Evolutionary conservation across 2,797 vertebrate species (phyloP).

Genomic region (Enteromius paludinosus): DNA sequence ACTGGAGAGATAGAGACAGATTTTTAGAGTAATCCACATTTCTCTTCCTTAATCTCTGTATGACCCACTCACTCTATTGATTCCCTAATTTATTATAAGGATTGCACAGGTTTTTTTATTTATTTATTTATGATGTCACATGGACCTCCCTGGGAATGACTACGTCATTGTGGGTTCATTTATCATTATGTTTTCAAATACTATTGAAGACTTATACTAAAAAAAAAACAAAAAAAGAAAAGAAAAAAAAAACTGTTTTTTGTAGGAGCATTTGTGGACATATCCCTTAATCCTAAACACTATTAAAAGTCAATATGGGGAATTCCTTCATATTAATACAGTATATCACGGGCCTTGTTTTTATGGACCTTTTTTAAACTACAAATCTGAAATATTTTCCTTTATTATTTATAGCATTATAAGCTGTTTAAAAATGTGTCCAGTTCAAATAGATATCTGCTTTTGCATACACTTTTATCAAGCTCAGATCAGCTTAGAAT

Average conservation of each 20-base stretch:
- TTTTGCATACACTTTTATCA: background rate
- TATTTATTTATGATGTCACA: slow-evolving; percentile 19
- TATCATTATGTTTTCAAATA: background rate
- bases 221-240: background rate
- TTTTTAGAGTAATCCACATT: slow-evolving; percentile 53
- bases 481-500: background rate
- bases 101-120: background rate
- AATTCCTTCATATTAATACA: background rate
- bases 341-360: background rate
- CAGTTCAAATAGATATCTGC: background rate
- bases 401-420: background rate
- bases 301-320: background rate
- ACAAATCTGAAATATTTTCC: too few species aligned
- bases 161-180: background rate
- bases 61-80: background rate
- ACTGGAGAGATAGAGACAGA: slow-evolving; percentile 47
- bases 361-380: background rate
- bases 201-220: background rate
- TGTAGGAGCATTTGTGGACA: background rate
- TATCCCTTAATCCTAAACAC: background rate
- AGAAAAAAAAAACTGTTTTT: background rate
- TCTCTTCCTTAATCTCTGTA: slow-evolving; percentile 12
- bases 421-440: background rate
- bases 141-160: slow-evolving; percentile 21
- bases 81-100: slow-evolving; percentile 5